A percentile compares a stretch with the other conserved stretches of the same genome.
phyloP scores from a whole-genome alignment of 2,797 vertebrate genomes.

The Takifugu ocellatus region DNA sequence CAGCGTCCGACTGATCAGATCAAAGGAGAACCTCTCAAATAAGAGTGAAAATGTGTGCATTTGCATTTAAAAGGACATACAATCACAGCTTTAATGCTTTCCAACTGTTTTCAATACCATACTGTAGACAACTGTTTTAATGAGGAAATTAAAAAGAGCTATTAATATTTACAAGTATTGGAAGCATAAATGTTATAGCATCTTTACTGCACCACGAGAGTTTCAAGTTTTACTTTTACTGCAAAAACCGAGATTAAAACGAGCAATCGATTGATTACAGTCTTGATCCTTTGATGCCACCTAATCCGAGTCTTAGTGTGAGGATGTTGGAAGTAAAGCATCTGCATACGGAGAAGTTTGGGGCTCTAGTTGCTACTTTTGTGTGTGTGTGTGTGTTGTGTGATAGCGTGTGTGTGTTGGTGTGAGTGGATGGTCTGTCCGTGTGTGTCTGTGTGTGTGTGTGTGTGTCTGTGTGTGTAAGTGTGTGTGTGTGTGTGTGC shows the following conservation, averaged over 20 bases:
- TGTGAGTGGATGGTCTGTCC: too few species aligned
- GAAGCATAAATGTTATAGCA: not conserved
- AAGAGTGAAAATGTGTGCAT: slow-evolving; percentile 30
- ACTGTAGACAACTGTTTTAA: not conserved
- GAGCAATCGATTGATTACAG: slow-evolving; percentile 55
- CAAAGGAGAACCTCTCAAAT: slow-evolving; percentile 59
- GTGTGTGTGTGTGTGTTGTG: not conserved
- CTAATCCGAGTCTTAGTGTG: slow-evolving; percentile 65
- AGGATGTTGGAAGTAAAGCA: slow-evolving; percentile 57
- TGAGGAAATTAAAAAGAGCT: not conserved
- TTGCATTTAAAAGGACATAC: slow-evolving; percentile 30
- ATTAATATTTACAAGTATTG: not conserved
- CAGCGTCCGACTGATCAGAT: slow-evolving; percentile 42
- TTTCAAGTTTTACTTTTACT: slow-evolving; percentile 52
- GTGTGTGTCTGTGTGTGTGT: too few species aligned
- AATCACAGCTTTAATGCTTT: slow-evolving; percentile 4
- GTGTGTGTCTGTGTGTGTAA: too few species aligned
- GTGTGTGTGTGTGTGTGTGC: too few species aligned
- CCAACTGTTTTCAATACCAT: too few species aligned
- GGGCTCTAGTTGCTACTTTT: slow-evolving; percentile 39
- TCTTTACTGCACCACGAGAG: slow-evolving; percentile 15
- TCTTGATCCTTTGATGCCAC: slow-evolving; percentile 64
- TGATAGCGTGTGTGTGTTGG: too few species aligned
- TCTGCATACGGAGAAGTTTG: slow-evolving; percentile 57
- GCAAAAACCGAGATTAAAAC: slow-evolving; percentile 35